Evolutionary conservation across 2,797 vertebrate species (phyloP), one percentile per base, ranked within the genome.

Genomic region (Notamacropus eugenii): DNA sequence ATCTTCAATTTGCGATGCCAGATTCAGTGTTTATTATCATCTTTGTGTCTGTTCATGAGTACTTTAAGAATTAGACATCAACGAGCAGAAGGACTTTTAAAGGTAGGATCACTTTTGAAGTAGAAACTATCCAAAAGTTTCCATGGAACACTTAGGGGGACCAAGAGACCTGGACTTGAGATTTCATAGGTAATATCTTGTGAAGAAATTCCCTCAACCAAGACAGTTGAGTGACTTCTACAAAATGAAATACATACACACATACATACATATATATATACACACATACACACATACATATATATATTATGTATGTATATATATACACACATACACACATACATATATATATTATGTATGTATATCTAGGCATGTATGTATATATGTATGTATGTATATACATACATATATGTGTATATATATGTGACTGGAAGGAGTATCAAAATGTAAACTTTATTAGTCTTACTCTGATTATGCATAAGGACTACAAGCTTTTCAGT

Each of bases 41-140:
- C 97, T 82, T 58, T 54, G 95, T 92, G 90, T 95, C 95, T 97
- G 97, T 94, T 97, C 95, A 95, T 29, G 96, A 90, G 90, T 95
- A 55, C 90, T 97, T 96, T 95, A 93, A 67, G 0, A 67, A 34
- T 67, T 74, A 8, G 3, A 19, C 1, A 46, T 40, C 67, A 74
- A 1, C 46, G 19, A 40, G 19, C 56, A 54, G 96, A 93, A 95
- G 29, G 31, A 92, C 5, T n/a, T 96, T 97, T 94, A 62, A 34
- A 95, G 92, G 55, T 31, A 52, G 52, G 52, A 52, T 52, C 52
- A 6, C 52, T 52, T 52, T 52, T 52, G 52, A 52, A 52, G 52
- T 52, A 58, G 28, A 59, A 74, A 94, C 56, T 3, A n/a, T 93
- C 29, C 67, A 40, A 59, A 95, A 96, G 95, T 97, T 96, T 93